Conservation (phyloP, 2,888 invertebrate species). For the Thereva nobilitata region DNA sequence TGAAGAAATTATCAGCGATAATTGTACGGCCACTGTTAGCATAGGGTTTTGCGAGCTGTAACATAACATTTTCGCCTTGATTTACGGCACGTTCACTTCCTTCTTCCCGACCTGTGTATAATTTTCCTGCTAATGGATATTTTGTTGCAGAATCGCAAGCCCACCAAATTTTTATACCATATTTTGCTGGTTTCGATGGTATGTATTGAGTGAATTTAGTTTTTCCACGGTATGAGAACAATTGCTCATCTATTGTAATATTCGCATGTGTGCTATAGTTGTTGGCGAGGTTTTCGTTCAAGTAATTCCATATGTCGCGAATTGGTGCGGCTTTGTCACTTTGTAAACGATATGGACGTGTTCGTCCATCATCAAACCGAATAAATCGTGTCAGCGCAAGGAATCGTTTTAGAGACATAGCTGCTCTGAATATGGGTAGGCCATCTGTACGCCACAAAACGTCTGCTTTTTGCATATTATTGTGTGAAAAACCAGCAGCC, state of each 20-base stretch:
- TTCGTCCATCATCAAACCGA: slow-evolving; percentile 47
- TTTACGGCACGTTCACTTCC: no score
- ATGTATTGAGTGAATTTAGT: neutral
- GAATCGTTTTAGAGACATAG: slow-evolving; percentile 44
- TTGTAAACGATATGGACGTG: slow-evolving; percentile 39
- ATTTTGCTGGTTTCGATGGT: no score
- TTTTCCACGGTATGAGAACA: slow-evolving; percentile 21
- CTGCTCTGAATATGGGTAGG: slow-evolving; percentile 37
- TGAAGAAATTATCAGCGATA: no score
- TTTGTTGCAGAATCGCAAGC: no score
- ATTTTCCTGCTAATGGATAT: no score
- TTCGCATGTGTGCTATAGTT: slow-evolving; percentile 17
- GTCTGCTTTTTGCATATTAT: slow-evolving; percentile 38
- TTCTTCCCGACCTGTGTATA: no score
- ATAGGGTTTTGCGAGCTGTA: no score
- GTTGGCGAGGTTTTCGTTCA: slow-evolving; percentile 21
- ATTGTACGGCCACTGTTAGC: no score
- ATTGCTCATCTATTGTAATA: slow-evolving; percentile 24
- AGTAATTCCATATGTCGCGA: slow-evolving; percentile 26
- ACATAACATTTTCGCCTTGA: no score
- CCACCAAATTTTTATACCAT: no score
- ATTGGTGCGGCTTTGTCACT: slow-evolving; percentile 38
- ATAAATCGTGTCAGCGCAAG: slow-evolving; percentile 45
- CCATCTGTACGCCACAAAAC: slow-evolving; percentile 36
- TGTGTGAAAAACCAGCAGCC: slow-evolving; percentile 39